phyloP scores from a whole-genome alignment of 1,140 invertebrate genomes.

The Lepeophtheirus salmonis region DNA sequence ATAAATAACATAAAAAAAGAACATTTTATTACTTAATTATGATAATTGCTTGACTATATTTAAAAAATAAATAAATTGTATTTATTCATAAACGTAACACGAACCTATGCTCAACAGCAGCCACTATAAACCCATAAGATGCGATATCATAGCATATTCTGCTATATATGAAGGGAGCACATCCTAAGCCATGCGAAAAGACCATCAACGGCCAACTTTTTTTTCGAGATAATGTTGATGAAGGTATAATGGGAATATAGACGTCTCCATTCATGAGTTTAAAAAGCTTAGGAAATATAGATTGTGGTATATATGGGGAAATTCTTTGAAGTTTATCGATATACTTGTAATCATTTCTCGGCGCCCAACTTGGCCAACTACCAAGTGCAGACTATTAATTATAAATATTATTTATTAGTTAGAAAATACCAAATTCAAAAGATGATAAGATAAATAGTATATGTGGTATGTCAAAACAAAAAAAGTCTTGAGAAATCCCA shows the following conservation, averaged over 20 bases:
- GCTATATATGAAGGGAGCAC: neutral
- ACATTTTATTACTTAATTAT: too few relatives aligned
- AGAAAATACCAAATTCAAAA: neutral
- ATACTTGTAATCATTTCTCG: neutral
- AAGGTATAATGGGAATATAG: neutral
- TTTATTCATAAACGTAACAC: too few relatives aligned
- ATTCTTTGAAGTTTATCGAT: neutral
- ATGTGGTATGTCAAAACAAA: too few relatives aligned
- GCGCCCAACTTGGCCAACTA: slow-evolving; percentile 3
- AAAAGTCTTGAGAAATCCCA: too few relatives aligned
- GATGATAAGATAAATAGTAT: too few relatives aligned
- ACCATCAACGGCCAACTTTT: slow-evolving; percentile 13
- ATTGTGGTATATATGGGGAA: neutral
- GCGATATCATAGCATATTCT: slow-evolving; percentile 10
- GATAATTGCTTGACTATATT: too few relatives aligned
- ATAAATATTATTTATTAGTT: neutral
- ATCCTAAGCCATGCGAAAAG: slow-evolving; percentile 14
- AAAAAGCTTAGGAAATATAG: neutral
- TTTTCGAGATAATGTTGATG: neutral
- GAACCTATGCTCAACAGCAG: slow-evolving; percentile 13
- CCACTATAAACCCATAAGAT: slow-evolving; percentile 5
- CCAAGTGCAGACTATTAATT: neutral
- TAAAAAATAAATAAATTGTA: too few relatives aligned
- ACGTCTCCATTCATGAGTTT: slow-evolving; percentile 1
- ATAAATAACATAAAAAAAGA: too few relatives aligned